Evolutionary conservation across 2,113 vertebrate species (phyloP).

Genomic region (Theristicus caerulescens): DNA sequence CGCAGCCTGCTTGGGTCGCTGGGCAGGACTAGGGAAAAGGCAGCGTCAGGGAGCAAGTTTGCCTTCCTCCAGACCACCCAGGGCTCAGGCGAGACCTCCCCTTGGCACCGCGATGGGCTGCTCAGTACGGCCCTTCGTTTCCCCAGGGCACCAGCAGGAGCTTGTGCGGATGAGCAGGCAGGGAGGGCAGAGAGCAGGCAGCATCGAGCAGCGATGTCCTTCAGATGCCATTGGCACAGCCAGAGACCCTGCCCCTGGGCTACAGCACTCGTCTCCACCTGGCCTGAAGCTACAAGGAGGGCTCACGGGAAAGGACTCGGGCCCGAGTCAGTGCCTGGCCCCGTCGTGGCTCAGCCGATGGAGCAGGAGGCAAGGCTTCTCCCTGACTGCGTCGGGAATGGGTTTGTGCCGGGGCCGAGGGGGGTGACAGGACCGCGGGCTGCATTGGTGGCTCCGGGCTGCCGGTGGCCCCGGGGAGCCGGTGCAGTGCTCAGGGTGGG

Average conservation of each 20-base stretch:
- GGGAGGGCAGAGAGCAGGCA: neutral
- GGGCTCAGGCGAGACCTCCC: neutral
- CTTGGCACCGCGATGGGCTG: neutral
- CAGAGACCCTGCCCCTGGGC: neutral
- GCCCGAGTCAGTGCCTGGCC: neutral
- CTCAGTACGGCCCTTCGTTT: accelerated
- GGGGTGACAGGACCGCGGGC: neutral
- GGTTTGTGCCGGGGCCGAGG: neutral
- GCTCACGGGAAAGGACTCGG: neutral
- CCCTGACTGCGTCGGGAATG: neutral
- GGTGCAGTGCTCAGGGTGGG: neutral
- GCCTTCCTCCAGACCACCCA: neutral
- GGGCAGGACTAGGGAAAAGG: neutral
- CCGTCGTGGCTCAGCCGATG: accelerated
- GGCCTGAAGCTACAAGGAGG: neutral
- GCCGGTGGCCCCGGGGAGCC: neutral
- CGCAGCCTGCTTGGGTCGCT: neutral
- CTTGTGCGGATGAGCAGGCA: neutral
- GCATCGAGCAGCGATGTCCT: neutral
- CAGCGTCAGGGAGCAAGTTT: neutral
- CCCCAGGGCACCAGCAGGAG: neutral
- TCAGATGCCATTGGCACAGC: neutral
- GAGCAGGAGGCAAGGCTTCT: neutral
- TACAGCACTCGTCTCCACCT: neutral
- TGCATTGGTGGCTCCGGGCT: neutral